Conservation (phyloP, 2,113 vertebrate genomes). For the Aspidoscelis tigris region DNA sequence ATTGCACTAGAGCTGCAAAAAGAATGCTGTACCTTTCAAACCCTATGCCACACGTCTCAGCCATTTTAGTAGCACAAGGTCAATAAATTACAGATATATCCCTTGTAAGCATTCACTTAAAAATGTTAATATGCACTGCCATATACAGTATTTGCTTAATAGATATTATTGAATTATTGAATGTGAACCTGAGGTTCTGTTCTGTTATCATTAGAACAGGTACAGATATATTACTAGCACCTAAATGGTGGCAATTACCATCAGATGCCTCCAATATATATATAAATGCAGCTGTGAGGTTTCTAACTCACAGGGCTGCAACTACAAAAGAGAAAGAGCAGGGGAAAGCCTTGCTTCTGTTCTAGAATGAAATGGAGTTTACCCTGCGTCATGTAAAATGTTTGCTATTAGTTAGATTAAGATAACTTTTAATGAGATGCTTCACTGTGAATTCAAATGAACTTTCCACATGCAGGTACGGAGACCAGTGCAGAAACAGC, state of each 20-base stretch:
- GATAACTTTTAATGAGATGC: conserved; percentile 40
- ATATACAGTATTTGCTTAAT: neutral
- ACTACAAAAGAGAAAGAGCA: neutral
- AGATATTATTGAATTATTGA: conserved; percentile 16
- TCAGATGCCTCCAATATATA: too few relatives aligned
- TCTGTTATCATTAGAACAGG: conserved; percentile 47
- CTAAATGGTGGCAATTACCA: conserved; percentile 53
- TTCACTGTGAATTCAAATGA: conserved; percentile 39
- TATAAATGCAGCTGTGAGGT: neutral
- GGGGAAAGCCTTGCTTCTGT: conserved; percentile 49
- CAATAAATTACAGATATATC: conserved; percentile 6
- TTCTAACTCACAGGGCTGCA: conserved; percentile 28
- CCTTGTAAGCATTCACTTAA: conserved; percentile 2
- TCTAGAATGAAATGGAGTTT: conserved; percentile 52
- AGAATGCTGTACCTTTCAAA: conserved; percentile 21
- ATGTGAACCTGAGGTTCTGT: conserved; percentile 9
- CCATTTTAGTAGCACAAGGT: conserved; percentile 26
- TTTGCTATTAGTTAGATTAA: conserved; percentile 43
- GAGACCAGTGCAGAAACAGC: conserved; percentile 19
- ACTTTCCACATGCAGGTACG: conserved; percentile 29
- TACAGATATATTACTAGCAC: conserved; percentile 24
- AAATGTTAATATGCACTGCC: neutral
- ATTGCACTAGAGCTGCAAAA: conserved; percentile 29
- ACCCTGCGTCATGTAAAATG: conserved; percentile 49
- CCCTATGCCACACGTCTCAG: neutral